These are phyloP conservation scores for Drosophila kikkawai DNA, from an alignment of 1,140 invertebrate species.

Conservation along the genomic window DNA sequence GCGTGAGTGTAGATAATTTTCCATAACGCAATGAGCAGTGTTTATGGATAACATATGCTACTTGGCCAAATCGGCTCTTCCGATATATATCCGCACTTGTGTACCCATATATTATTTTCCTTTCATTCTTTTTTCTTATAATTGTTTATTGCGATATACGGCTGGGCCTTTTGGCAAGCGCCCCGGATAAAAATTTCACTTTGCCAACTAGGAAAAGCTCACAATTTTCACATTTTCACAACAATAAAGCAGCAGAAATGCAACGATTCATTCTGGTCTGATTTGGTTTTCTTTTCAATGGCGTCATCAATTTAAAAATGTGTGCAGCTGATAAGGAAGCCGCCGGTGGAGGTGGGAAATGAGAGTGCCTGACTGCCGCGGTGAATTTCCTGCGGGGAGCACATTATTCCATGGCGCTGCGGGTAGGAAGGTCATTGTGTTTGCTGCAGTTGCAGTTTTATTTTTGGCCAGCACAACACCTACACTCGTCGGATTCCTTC, in stretches of 20 bases:
- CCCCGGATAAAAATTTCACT: constrained; percentile 70
- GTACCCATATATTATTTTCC: constrained; percentile 12
- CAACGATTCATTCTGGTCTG: constrained; percentile 21
- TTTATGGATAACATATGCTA: constrained; percentile 76
- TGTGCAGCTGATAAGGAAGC: constrained; percentile 65
- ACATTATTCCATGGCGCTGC: constrained; percentile 26
- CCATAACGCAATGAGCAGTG: constrained; percentile 64
- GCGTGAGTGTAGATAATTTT: constrained; percentile 51
- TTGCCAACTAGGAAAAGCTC: constrained; percentile 70
- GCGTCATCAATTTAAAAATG: constrained; percentile 77
- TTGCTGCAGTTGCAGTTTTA: constrained; percentile 60
- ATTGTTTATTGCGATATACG: constrained; percentile 70
- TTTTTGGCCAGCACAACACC: constrained; percentile 30
- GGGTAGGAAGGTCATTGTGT: constrained; percentile 72
- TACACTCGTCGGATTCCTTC: constrained; percentile 12
- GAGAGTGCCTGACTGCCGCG: constrained; percentile 45
- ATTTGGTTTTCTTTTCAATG: constrained; percentile 35
- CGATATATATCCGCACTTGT: constrained; percentile 32
- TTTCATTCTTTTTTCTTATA: constrained; percentile 18
- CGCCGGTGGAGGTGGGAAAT: constrained; percentile 22
- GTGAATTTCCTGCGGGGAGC: constrained; percentile 1
- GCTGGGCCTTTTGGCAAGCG: constrained; percentile 32
- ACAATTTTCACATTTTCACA: constrained; percentile 64
- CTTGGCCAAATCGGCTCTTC: constrained; percentile 37
- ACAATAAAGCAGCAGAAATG: constrained; percentile 48